These are phyloP conservation scores for Heteractis magnifica DNA, from an alignment of 92 coral and sea anemone genomes.

Conservation along the genomic window DNA sequence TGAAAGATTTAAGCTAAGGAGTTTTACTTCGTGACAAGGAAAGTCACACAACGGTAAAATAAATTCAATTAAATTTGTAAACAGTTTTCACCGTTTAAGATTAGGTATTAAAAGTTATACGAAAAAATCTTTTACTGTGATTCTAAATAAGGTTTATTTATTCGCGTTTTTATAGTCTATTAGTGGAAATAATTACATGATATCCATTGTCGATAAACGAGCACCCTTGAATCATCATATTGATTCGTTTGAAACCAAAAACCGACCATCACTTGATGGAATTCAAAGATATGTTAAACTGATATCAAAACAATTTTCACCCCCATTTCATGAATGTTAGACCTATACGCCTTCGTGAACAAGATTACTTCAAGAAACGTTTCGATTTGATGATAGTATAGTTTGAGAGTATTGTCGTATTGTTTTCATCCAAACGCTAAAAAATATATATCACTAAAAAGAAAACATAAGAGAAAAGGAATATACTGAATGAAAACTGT, in stretches of 20 bases:
- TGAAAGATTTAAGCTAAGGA: neutral
- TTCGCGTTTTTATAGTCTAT: neutral
- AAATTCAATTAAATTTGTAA: neutral
- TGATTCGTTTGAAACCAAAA: neutral
- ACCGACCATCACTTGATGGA: neutral
- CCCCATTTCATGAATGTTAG: neutral
- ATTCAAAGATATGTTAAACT: neutral
- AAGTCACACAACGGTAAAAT: neutral
- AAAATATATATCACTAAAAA: too few species aligned
- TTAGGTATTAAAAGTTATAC: neutral
- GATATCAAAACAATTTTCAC: slow-evolving; percentile 6
- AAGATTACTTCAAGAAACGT: neutral
- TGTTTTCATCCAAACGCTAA: too few species aligned
- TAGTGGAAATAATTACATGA: neutral
- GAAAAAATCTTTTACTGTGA: neutral
- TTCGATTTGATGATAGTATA: too few species aligned
- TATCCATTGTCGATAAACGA: neutral
- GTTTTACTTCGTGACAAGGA: neutral
- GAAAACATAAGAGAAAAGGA: too few species aligned
- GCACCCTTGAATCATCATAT: neutral
- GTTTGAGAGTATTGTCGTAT: too few species aligned
- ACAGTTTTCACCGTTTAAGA: neutral
- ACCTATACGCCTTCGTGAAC: neutral
- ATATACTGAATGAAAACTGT: too few species aligned
- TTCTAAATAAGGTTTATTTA: neutral